Base-by-base conservation (phyloP, 2,888 invertebrate species). In the Cyaniris semiargus region DNA sequence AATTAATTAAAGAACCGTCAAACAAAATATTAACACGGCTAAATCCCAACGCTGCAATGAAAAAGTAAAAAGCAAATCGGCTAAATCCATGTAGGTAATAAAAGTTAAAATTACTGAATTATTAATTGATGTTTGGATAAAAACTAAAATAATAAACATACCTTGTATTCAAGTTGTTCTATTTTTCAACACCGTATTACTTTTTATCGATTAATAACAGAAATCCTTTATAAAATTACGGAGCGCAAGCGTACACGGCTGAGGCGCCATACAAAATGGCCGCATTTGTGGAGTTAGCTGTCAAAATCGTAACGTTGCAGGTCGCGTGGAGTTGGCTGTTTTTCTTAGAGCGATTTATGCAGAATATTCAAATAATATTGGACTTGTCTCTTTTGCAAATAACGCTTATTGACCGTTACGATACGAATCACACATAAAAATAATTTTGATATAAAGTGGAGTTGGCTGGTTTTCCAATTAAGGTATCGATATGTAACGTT, bases 191-290 rank as follows among this genome's bases (percentile, higher is more conserved):
- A 72, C 34, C 71, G 70, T 76, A 56, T 76, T 76, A 74, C 48
- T 76, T 72, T 76, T 76, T 70, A 76, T 70, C 60, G 76, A 71
- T 70, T 78, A 70, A 70, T 76, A 56, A 72, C 71, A 58, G 60
- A 76, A 76, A 56, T 72, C 58, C 38, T 72, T 71, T 27, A 76
- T 76, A 78, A 70, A 76, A 53, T 23, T 27, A 34, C 76, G 56
- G 72, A 76, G 76, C 71, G 74, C 74, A 56, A n/a, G 56, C 75
- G 53, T 53, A 56, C 56, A 75, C 27, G 56, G 56, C 75, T 53
- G 56, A 75, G 75, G 23, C 78, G 70, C 78, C 78, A 76, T 77
- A 78, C 76, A 79, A 79, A 78, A 79, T 79, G 78, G 76, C 79
- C 79, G 78, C 71, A 74, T 79, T 75, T 56, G 75, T 56, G 75